Conservation (phyloP, 2,797 vertebrate species). For the Sebastolobus alascanus region DNA sequence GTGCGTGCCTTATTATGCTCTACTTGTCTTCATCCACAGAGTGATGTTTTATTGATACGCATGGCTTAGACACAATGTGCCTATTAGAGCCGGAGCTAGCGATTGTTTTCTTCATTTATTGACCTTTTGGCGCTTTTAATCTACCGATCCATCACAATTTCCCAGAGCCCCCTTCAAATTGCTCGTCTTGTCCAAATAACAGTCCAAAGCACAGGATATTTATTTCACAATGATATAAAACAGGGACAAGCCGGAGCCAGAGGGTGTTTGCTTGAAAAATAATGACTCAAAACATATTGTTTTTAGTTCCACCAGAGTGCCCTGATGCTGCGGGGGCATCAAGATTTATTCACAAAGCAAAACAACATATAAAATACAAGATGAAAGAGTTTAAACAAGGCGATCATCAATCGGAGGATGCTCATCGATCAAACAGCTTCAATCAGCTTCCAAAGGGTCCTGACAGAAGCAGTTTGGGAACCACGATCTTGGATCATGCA, state of each 20-base stretch:
- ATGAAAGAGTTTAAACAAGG: not conserved
- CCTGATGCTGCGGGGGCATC: fast-evolving
- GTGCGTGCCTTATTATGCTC: not conserved
- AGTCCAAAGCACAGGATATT: not conserved
- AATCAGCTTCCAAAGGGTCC: too few relatives aligned
- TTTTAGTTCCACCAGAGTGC: not conserved
- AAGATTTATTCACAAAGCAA: not conserved
- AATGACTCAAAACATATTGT: not conserved
- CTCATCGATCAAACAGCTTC: not conserved
- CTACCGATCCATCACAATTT: not conserved
- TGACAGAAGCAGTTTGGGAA: too few relatives aligned
- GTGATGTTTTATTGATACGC: not conserved
- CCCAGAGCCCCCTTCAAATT: not conserved
- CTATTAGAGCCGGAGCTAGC: not conserved
- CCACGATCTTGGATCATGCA: too few relatives aligned
- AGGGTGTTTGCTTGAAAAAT: not conserved
- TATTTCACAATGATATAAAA: not conserved
- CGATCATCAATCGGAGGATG: not conserved
- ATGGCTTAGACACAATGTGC: not conserved
- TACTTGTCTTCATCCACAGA: not conserved
- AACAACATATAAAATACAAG: not conserved
- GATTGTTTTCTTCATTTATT: not conserved
- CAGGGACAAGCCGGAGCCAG: not conserved
- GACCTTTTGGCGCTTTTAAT: not conserved
- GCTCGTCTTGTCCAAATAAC: not conserved